Conservation (phyloP, 2,113 vertebrate genomes). For the Marmota monax region DNA sequence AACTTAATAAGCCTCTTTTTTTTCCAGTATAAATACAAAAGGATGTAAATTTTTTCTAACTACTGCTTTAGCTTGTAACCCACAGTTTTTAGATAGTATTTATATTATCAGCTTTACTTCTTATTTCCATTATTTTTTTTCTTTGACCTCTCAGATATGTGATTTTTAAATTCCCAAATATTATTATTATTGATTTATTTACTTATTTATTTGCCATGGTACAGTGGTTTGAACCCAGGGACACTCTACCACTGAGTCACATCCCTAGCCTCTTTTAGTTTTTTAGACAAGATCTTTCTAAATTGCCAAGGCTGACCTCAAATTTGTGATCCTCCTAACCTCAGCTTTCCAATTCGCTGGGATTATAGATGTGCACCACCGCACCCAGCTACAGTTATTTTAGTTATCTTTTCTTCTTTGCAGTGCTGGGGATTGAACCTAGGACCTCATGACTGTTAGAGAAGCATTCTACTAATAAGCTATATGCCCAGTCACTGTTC, state of each 20-base stretch:
- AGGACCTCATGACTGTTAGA: background rate
- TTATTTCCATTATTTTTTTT: constrained; percentile 62
- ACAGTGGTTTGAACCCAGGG: background rate
- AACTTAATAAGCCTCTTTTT: background rate
- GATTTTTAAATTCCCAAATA: constrained; percentile 51
- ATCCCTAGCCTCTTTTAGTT: too few relatives aligned
- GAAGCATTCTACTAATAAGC: background rate
- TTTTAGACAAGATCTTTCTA: too few relatives aligned
- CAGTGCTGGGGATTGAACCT: too few relatives aligned
- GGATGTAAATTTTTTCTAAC: background rate
- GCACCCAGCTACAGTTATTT: background rate
- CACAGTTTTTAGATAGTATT: background rate
- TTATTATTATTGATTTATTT: background rate
- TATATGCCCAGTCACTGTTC: background rate
- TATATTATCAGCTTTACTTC: constrained; percentile 29
- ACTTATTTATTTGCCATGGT: background rate
- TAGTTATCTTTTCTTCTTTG: background rate
- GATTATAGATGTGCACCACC: too few relatives aligned
- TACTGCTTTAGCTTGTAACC: background rate
- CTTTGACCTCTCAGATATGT: constrained; percentile 43
- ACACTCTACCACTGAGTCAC: too few relatives aligned
- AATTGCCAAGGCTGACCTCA: too few relatives aligned
- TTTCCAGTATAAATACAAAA: background rate
- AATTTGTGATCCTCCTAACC: too few relatives aligned
- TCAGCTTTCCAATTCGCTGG: too few relatives aligned